phyloP scores from a whole-genome alignment of 2,113 vertebrate species.

The Saguinus midas region DNA sequence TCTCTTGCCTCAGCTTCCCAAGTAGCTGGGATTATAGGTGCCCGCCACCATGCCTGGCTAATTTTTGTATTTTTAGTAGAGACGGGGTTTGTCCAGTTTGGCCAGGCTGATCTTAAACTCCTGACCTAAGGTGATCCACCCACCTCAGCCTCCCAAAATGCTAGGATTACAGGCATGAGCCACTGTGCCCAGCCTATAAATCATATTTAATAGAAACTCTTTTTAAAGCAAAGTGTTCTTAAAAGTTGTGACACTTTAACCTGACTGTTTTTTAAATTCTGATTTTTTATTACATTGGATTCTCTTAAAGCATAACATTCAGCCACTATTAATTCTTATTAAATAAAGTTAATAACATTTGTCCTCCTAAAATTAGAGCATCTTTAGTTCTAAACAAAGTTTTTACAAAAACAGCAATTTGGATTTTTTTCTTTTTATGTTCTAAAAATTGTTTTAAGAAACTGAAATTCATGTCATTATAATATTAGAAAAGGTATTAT shows the following conservation, averaged over 20 bases:
- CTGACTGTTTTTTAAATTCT: not conserved
- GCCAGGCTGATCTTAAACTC: not conserved
- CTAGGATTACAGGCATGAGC: not conserved
- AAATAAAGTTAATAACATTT: not conserved
- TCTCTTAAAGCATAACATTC: constrained; percentile 16
- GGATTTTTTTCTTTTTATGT: constrained; percentile 27
- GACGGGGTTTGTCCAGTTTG: not conserved
- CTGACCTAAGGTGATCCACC: not conserved
- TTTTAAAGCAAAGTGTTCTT: constrained; percentile 28
- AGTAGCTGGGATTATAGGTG: not conserved
- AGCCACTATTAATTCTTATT: not conserved
- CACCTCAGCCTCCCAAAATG: not conserved
- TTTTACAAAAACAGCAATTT: not conserved
- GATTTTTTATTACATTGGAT: not conserved
- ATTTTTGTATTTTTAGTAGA: not conserved
- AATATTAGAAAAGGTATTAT: constrained; percentile 15
- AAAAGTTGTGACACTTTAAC: not conserved
- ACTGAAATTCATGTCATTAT: not conserved
- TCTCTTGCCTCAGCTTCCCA: not conserved
- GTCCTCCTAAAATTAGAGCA: constrained; percentile 3
- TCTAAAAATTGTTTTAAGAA: constrained; percentile 36
- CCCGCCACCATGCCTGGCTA: not conserved
- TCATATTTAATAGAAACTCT: not conserved
- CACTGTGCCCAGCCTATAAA: not conserved
- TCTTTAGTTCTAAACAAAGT: constrained; percentile 10